Evolutionary conservation across 1,140 invertebrate species (phyloP).

Genomic region (Drosophila aff.): DNA sequence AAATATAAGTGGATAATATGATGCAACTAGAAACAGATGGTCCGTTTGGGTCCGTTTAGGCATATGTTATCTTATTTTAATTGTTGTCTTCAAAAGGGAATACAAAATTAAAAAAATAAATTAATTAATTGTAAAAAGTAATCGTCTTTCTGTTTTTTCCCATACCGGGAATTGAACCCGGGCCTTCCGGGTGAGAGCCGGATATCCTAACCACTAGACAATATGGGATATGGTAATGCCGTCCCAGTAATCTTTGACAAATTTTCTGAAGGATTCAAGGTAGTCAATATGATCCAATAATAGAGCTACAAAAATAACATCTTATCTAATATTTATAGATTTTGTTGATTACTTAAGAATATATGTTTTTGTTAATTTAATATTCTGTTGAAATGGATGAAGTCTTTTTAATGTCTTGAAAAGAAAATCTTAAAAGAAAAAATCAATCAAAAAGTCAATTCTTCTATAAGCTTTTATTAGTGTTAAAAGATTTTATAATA

Average conservation of each 20-base stretch:
- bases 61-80: no score
- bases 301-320: no score
- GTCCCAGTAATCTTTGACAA: no score
- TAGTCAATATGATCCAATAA: no score
- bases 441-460: neutral
- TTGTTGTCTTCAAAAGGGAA: neutral
- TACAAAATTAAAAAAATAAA: neutral
- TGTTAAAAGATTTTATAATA: neutral
- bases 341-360: no score
- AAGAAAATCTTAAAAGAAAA: no score
- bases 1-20: neutral
- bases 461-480: neutral
- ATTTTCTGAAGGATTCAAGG: no score
- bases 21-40: neutral
- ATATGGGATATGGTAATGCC: constrained; percentile 85
- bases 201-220: constrained; percentile 93
- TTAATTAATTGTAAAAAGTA: neutral
- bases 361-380: no score
- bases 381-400: no score
- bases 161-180: constrained; percentile 94
- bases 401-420: no score
- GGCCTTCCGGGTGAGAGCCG: constrained; percentile 93
- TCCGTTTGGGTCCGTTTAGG: neutral
- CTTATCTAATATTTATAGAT: no score
- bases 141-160: constrained; percentile 85